phyloP scores from a whole-genome alignment of 2,888 invertebrate genomes.

The Parnassius apollo region DNA sequence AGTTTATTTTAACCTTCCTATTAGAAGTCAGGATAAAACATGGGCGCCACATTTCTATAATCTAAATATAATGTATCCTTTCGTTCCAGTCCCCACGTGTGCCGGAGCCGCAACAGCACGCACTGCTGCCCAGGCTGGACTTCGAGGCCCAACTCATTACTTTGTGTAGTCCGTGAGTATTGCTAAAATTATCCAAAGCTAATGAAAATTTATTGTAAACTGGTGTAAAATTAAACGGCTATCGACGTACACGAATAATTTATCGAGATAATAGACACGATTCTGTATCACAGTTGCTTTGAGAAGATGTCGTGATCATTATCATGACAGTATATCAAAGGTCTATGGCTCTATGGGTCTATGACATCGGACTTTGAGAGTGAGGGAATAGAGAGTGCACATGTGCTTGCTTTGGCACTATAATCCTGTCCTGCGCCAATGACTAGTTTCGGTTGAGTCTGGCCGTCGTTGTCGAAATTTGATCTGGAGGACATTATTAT shows the following conservation, averaged over 20 bases:
- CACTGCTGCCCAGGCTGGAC: conserved; percentile 94
- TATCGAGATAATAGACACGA: not conserved
- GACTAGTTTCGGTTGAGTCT: no score
- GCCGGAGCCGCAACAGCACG: conserved; percentile 86
- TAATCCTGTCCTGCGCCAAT: no score
- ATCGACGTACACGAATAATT: not conserved
- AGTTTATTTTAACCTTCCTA: no score
- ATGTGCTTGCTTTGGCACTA: no score
- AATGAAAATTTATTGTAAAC: not conserved
- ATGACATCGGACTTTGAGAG: no score
- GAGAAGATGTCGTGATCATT: not conserved
- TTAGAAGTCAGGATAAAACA: no score
- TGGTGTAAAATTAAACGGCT: not conserved
- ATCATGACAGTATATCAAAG: no score
- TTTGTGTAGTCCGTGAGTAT: conserved; percentile 92
- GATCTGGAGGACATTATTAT: no score
- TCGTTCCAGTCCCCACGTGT: conserved; percentile 89
- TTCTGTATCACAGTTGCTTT: not conserved
- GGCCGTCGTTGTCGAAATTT: no score
- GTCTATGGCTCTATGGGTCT: no score
- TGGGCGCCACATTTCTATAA: no score
- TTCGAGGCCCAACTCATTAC: conserved; percentile 84
- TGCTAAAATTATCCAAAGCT: not conserved
- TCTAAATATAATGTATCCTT: conserved; percentile 28
- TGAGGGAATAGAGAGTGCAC: no score